phyloP scores from a whole-genome alignment of 2,797 vertebrate species.

The Lepus oiostolus region DNA sequence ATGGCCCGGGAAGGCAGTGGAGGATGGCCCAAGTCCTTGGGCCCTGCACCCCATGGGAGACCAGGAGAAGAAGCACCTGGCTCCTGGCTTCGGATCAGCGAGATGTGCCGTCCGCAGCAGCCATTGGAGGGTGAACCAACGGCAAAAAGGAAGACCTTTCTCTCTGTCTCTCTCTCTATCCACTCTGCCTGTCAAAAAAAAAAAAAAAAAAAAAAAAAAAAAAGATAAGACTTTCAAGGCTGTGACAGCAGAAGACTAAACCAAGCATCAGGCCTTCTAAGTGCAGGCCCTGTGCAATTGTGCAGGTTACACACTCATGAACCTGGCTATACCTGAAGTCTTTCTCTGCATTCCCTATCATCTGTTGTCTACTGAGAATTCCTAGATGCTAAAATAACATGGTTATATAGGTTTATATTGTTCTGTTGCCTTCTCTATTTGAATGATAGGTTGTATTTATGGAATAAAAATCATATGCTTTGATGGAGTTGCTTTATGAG shows the following conservation, averaged over 20 bases:
- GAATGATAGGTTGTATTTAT: slow-evolving; percentile 52
- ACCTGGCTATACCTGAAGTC: background rate
- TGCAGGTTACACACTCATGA: background rate
- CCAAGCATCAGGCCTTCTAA: background rate
- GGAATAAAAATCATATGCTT: slow-evolving; percentile 49
- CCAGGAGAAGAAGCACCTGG: no score
- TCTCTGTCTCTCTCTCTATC: no score
- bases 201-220: no score
- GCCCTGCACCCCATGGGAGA: no score
- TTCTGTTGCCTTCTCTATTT: slow-evolving; percentile 42
- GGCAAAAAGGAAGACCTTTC: no score
- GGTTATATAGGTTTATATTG: slow-evolving; percentile 2
- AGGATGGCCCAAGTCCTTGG: no score
- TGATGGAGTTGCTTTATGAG: slow-evolving; percentile 46
- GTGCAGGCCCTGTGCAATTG: background rate
- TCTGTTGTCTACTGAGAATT: slow-evolving; percentile 51
- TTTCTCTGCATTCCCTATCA: slow-evolving; percentile 5
- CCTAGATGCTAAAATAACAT: slow-evolving; percentile 22
- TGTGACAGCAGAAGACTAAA: background rate
- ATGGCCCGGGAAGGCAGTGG: no score
- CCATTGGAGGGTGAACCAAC: no score
- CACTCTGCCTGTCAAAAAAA: no score
- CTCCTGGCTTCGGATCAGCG: no score
- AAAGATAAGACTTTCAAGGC: background rate
- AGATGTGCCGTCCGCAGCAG: no score